Base-by-base conservation (phyloP, 2,888 invertebrate genomes). In the Scrobipalpa costella region DNA sequence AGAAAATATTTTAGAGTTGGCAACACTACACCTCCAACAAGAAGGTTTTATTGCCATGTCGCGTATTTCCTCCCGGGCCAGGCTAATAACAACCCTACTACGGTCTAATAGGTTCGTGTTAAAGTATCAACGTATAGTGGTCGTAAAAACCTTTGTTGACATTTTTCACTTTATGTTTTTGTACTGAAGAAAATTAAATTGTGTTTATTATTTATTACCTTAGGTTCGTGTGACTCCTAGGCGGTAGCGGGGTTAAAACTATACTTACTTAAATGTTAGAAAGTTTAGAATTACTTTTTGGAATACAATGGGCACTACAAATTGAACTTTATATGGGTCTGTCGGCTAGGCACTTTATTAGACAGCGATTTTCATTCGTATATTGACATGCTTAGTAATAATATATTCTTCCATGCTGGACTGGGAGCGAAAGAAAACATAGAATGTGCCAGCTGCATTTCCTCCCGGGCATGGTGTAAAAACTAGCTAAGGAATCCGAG, bases 101-200 rank as follows among this genome's bases (percentile, higher is more conserved):
- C 17, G n/a, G 8, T 9, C 17, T 36, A 40, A 58, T 58, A 40
- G 38, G 5, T 2, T 58, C 0, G 58, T 13, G 7, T 11, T 11
- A 7, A 21, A 27, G 34, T 38, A 59, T 62, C 63, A 11, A 36
- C 15, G 9, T 63, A 61, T 2, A 15, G 36, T 63, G 63, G 65
- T 52, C 40, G 33, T 27, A 15, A 3, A 7, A 34, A 9, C 21
- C 66, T 77, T 78, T 82, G 83, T 82, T 84, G 83, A 84, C 80
- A 81, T 84, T 81, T 81, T 78, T 72, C 71, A 72, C 71, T 78
- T 83, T 78, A 81, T 83, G 78, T 80, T 83, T 80, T 83, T 77
- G 83, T 81, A 83, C 83, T 84, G 83, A 78, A 73, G 74, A 72
- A 72, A 52, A 52, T 52, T 52, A 52, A 52, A 73, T 73, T 72